Evolutionary conservation across 2,888 invertebrate genomes (phyloP), one percentile per base, ranked within the genome.

Genomic region (Leptopilina syphax): DNA sequence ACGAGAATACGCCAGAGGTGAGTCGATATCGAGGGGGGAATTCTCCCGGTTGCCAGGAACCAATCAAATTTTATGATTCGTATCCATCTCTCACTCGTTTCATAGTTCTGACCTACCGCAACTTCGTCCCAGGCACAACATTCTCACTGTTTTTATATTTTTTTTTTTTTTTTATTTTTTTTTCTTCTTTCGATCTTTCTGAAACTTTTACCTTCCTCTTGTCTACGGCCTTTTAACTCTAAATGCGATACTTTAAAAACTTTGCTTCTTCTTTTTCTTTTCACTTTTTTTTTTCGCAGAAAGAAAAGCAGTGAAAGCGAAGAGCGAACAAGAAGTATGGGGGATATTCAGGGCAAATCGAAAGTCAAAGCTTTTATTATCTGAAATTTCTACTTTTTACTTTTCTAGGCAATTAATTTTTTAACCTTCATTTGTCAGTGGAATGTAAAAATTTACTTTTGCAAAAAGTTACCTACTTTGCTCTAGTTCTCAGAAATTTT

Each of bases 11-110:
- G 78, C 83, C 84, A 85, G 83, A 87, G 83, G 83, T 83, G 82
- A 83, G 85, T 84, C 86, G 85, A 88, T 87, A 89, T 86, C 86
- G 85, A 84, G 83, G 82, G 82, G 83, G 82, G 81, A 79, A 82
- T 84, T 80, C 84, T 84, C 84, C 85, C 80, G 79, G 85, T 85
- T 82, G 83, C 84, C 85, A 87, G 84, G 85, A 85, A 84, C 88
- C 90, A 89, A 91, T 91, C 90, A 90, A 90, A 90, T 90, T 91
- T 91, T 91, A 91, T 89, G 90, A 90, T 89, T 89, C 87, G 88
- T 87, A 90, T 89, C 90, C 87, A 88, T 89, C 89, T 83, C 83
- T 87, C 87, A 86, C 85, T 88, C 83, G 80, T 80, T 85, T 85
- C 87, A 86, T 86, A 84, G 81, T 85, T 34, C 87, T 86, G 85